These are phyloP conservation scores for Sepioteuthis lessoniana DNA, from an alignment of 2,888 invertebrate genomes.

Conservation along the genomic window DNA sequence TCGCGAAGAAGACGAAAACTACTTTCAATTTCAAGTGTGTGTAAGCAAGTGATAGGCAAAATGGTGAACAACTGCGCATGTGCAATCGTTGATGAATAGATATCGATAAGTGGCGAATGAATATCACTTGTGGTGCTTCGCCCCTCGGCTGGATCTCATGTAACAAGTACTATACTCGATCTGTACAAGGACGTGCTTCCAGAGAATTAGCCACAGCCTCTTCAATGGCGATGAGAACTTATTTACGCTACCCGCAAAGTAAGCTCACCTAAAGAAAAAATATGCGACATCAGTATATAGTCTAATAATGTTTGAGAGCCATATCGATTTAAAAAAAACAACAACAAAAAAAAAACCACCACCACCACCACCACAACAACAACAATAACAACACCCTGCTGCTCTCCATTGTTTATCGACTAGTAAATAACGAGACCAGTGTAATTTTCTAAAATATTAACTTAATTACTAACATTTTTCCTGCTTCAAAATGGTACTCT, in stretches of 20 bases:
- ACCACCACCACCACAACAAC: too few relatives aligned
- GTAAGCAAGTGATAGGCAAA: not conserved
- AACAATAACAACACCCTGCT: too few relatives aligned
- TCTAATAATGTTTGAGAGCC: not conserved
- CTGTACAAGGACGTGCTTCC: not conserved
- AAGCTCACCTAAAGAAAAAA: not conserved
- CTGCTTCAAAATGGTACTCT: too few relatives aligned
- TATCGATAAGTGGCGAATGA: constrained; percentile 11
- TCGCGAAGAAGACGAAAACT: not conserved
- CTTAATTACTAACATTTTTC: too few relatives aligned
- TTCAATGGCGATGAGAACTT: not conserved
- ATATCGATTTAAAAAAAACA: too few relatives aligned
- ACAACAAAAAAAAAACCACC: too few relatives aligned
- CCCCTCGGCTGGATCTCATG: constrained; percentile 33
- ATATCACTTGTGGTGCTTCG: constrained; percentile 33
- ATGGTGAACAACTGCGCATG: not conserved
- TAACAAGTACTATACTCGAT: not conserved
- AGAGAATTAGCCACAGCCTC: not conserved
- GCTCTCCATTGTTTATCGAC: too few relatives aligned
- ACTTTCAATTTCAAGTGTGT: constrained; percentile 9
- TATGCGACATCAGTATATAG: not conserved
- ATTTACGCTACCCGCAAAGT: not conserved
- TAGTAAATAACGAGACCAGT: too few relatives aligned
- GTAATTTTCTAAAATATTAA: too few relatives aligned
- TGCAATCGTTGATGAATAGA: not conserved